phyloP scores from a whole-genome alignment of 2,797 vertebrate genomes.

The Poeciliopsis paucimaculata region DNA sequence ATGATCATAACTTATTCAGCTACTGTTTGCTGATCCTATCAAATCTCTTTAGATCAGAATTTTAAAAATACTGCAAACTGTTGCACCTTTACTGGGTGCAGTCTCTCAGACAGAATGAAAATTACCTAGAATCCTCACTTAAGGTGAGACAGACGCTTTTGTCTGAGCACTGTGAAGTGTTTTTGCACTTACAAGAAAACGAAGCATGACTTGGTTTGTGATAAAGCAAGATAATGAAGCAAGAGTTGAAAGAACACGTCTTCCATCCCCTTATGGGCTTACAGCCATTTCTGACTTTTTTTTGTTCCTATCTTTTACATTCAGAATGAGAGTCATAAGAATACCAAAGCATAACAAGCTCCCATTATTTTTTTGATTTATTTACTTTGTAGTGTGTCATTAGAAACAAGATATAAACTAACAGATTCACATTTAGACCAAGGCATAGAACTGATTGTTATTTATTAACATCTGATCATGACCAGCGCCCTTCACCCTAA shows the following conservation, averaged over 20 bases:
- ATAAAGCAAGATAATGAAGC: conserved; percentile 41
- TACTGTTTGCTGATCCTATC: conserved; percentile 11
- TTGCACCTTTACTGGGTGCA: conserved; percentile 2
- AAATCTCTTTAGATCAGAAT: conserved; percentile 5
- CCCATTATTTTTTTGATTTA: conserved; percentile 5
- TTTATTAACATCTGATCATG: background rate
- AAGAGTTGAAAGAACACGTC: conserved; percentile 21
- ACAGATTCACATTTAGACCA: background rate
- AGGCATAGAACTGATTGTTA: background rate
- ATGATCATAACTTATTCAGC: background rate
- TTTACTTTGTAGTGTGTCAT: conserved; percentile 2
- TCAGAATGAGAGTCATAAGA: conserved; percentile 20
- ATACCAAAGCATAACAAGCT: conserved; percentile 20
- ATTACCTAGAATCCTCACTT: conserved; percentile 38
- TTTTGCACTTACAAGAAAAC: background rate
- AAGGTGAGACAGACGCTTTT: conserved; percentile 47
- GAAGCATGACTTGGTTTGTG: conserved; percentile 29
- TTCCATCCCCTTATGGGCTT: conserved; percentile 6
- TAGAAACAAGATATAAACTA: conserved; percentile 5
- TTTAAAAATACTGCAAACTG: conserved; percentile 11
- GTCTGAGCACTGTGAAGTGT: conserved; percentile 28
- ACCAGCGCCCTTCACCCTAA: background rate
- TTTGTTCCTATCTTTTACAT: conserved; percentile 12
- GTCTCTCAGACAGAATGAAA: conserved; percentile 17
- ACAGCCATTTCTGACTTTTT: conserved; percentile 25